Conservation (phyloP, 2,797 vertebrate species). For the Darevskia mixta region DNA sequence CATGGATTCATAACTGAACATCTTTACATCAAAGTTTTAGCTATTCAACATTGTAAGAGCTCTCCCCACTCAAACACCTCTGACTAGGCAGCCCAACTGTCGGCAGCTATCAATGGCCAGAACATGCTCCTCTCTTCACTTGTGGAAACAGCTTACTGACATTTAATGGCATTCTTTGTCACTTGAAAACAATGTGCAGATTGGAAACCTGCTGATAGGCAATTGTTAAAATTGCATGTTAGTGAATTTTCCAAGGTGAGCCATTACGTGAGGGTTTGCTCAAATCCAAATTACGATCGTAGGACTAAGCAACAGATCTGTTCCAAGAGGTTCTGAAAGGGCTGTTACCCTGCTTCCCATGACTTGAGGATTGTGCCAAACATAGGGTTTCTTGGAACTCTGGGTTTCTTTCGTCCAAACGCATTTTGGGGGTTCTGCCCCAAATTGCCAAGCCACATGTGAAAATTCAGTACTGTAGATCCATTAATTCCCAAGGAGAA, state of each 20-base stretch:
- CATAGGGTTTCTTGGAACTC: neutral
- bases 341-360: neutral
- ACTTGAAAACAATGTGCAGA: neutral
- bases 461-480: neutral
- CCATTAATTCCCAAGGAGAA: neutral
- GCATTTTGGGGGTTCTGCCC: neutral
- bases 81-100: neutral
- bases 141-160: neutral
- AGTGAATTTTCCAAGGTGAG: neutral
- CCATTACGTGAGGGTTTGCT: neutral
- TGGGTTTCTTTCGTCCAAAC: neutral
- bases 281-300: neutral
- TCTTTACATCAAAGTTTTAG: neutral
- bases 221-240: neutral
- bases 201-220: too few species aligned
- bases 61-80: neutral
- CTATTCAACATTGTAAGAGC: neutral
- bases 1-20: neutral
- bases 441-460: too few species aligned
- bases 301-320: neutral
- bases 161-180: neutral
- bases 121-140: neutral
- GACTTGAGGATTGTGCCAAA: neutral
- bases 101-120: neutral
- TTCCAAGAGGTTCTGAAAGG: too few species aligned